Evolutionary conservation across 2,888 invertebrate species (phyloP).

Genomic region (Deroplatys truncata): DNA sequence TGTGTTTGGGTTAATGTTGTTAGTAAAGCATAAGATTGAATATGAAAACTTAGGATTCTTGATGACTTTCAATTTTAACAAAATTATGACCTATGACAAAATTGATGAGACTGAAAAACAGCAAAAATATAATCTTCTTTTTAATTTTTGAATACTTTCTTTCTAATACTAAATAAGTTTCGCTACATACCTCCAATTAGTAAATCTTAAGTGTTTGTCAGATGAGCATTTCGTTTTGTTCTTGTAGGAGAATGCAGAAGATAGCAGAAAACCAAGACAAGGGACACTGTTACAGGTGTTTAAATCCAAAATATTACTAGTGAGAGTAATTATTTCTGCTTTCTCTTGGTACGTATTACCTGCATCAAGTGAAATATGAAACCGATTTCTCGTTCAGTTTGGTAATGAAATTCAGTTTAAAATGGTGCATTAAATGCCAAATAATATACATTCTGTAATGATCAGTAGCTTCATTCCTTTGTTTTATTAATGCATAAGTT

Average conservation of each 20-base stretch:
- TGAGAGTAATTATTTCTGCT: constrained; percentile 24
- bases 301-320: constrained; percentile 24
- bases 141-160: background rate
- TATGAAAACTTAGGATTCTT: too few species aligned
- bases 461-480: background rate
- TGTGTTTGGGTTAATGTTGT: too few species aligned
- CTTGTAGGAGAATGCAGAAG: background rate
- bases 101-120: too few species aligned
- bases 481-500: background rate
- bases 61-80: too few species aligned
- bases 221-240: background rate
- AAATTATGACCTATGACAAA: too few species aligned
- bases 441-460: background rate
- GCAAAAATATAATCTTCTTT: background rate
- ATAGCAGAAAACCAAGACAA: background rate
- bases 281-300: background rate
- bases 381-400: background rate
- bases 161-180: background rate
- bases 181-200: background rate
- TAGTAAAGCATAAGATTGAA: too few species aligned
- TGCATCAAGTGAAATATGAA: background rate
- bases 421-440: background rate
- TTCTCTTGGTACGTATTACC: constrained; percentile 29
- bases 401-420: background rate
- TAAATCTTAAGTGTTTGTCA: background rate